Percentiles rank a stretch among this genome's conserved stretches.
Conservation (phyloP, 2,113 vertebrate genomes). For the Eidolon helvum region DNA sequence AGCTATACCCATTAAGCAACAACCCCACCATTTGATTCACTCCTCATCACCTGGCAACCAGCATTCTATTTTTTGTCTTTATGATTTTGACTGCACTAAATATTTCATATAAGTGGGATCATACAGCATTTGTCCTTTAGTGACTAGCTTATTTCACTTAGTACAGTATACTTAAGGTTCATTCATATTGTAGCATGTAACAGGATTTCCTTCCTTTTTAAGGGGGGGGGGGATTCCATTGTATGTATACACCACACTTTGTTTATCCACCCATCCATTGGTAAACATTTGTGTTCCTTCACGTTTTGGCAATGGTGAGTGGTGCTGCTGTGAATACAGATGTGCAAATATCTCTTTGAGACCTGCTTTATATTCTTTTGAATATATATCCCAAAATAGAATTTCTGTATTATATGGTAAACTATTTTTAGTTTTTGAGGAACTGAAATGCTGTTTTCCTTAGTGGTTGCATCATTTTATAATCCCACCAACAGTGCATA, state of each 20-base stretch:
- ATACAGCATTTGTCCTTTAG: neutral
- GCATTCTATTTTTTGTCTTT: rapidly evolving
- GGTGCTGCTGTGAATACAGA: neutral
- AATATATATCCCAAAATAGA: neutral
- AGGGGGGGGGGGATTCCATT: too few species aligned
- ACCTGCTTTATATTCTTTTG: neutral
- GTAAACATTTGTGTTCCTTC: neutral
- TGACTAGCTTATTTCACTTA: neutral
- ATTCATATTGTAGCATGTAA: neutral
- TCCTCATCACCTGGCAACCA: too few species aligned
- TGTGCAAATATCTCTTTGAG: neutral
- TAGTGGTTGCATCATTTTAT: neutral
- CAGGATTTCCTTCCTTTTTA: neutral
- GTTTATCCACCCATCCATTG: neutral
- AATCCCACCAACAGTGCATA: neutral
- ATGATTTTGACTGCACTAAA: neutral
- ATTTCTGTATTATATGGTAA: neutral
- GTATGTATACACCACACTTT: neutral
- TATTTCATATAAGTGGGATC: neutral
- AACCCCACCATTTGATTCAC: neutral
- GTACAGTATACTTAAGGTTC: neutral
- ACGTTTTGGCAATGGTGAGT: neutral
- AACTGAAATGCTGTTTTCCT: neutral
- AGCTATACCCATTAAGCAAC: neutral
- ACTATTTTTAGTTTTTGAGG: neutral